These are phyloP conservation scores for Leptatherina wallacei DNA, from an alignment of 2,797 vertebrate species.

Conservation along the genomic window DNA sequence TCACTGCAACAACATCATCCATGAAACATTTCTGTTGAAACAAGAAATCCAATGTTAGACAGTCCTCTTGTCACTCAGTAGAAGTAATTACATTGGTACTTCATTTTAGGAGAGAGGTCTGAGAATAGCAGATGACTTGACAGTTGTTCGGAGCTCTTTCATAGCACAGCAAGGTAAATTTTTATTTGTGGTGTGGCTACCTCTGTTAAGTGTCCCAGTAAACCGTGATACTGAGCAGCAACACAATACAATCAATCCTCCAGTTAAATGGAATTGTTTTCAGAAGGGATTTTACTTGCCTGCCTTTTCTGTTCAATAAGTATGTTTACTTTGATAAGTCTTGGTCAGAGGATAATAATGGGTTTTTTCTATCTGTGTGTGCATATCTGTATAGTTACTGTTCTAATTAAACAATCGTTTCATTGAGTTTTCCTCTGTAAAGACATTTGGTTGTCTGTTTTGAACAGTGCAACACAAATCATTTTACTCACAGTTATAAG, in stretches of 20 bases:
- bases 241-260: background rate
- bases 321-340: background rate
- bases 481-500: conserved; percentile 88
- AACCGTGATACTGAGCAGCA: background rate
- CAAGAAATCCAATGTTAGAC: conserved; percentile 7
- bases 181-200: too few species aligned
- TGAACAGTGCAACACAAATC: background rate
- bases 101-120: background rate
- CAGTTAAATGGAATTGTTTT: background rate
- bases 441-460: background rate
- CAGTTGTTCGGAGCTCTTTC: background rate
- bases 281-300: background rate
- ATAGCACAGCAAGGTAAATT: too few species aligned
- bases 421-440: background rate
- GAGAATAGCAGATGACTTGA: background rate
- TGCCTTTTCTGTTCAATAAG: background rate
- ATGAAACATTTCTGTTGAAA: conserved; percentile 87
- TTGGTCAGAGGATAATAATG: too few species aligned
- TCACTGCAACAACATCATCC: conserved; percentile 87
- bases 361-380: background rate
- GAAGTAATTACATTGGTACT: background rate
- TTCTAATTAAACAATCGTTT: background rate
- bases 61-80: background rate
- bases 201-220: background rate
- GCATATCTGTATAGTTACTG: background rate